Evolutionary conservation across 2,113 vertebrate genomes (phyloP).

Genomic region (Ardeotis arabs): DNA sequence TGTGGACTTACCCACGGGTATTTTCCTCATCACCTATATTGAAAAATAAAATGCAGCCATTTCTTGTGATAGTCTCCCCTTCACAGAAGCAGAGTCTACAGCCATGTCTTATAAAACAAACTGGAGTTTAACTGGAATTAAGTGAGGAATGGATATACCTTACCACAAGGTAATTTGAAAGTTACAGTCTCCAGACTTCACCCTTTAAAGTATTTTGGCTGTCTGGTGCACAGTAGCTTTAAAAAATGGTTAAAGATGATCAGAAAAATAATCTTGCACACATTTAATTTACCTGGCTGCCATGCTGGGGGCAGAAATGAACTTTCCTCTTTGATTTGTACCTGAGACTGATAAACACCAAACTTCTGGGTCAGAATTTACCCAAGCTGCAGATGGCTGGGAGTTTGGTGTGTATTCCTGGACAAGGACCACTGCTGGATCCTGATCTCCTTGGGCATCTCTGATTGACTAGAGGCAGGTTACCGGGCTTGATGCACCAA

Average conservation of each 20-base stretch:
- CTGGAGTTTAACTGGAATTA: not conserved
- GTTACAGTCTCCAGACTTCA: not conserved
- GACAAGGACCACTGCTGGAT: not conserved
- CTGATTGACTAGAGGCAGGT: not conserved
- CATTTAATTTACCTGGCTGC: not conserved
- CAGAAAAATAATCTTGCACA: not conserved
- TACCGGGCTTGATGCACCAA: not conserved
- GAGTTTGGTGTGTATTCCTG: not conserved
- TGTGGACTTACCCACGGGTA: not conserved
- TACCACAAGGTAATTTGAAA: not conserved
- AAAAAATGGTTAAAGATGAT: not conserved
- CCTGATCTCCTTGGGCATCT: not conserved
- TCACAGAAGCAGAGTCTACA: not conserved
- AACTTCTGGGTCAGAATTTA: not conserved
- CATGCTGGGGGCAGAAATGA: not conserved
- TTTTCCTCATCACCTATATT: not conserved
- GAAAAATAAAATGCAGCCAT: not conserved
- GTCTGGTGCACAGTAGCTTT: not conserved
- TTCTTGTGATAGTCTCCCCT: not conserved
- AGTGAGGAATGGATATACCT: not conserved
- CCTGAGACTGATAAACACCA: not conserved
- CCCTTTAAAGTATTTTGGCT: not conserved
- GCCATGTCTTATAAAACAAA: not conserved
- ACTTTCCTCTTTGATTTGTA: not conserved
- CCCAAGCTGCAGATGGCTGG: not conserved